phyloP scores from a whole-genome alignment of 2,113 vertebrate genomes.

The Psammodynastes pulverulentus region DNA sequence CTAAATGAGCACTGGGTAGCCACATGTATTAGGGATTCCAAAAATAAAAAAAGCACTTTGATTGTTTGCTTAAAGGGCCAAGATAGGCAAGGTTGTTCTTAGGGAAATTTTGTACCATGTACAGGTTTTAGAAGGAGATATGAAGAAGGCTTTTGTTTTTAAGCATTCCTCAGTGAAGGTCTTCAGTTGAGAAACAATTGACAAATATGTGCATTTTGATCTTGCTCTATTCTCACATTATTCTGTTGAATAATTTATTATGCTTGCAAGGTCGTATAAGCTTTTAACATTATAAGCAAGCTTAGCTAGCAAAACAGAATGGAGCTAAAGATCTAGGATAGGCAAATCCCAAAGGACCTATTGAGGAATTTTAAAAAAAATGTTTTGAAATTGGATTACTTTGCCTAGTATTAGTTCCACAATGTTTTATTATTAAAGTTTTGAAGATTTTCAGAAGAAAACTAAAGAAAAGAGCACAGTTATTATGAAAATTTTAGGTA shows the following conservation, averaged over 20 bases:
- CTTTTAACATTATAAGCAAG: background rate
- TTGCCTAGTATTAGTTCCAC: background rate
- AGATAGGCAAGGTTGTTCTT: background rate
- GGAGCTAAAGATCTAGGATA: background rate
- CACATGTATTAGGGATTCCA: background rate
- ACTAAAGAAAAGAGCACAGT: background rate
- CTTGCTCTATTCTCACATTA: constrained; percentile 57
- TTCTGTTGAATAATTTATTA: constrained; percentile 69
- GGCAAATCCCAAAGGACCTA: background rate
- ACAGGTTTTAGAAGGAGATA: background rate
- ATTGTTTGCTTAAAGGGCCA: background rate
- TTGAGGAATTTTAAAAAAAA: background rate
- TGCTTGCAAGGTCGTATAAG: constrained; percentile 44
- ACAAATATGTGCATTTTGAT: constrained; percentile 54
- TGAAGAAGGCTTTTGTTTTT: background rate
- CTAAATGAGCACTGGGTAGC: constrained; percentile 53
- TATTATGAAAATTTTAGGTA: background rate
- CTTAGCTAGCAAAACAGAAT: background rate
- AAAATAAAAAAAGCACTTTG: background rate
- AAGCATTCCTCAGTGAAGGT: constrained; percentile 45
- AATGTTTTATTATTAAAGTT: background rate
- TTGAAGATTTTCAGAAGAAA: background rate
- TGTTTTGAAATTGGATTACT: background rate
- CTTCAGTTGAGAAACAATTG: constrained; percentile 54
- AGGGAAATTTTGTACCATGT: background rate